Conservation (phyloP, 2,888 invertebrate species). For the Pycnomerus fuliginosus region DNA sequence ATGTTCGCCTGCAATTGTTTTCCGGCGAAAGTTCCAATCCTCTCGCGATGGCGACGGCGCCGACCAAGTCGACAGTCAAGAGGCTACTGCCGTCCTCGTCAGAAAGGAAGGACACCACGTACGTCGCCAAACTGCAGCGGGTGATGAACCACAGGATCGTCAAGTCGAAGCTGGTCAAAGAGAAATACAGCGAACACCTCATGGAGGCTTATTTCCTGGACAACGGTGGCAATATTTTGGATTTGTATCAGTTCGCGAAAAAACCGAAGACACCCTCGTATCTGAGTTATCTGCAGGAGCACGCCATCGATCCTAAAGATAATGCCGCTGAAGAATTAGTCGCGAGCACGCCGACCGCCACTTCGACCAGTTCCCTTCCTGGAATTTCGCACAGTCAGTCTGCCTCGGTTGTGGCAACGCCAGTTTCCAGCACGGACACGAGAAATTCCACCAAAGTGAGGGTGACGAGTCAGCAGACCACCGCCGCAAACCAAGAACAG, state of each 20-base stretch:
- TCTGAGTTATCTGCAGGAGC: conserved; percentile 70
- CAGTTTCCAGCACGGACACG: conserved; percentile 8
- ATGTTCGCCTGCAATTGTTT: conserved; percentile 48
- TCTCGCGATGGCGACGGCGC: too few relatives aligned
- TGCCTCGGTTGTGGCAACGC: conserved; percentile 22
- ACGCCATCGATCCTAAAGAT: conserved; percentile 35
- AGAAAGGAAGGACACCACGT: conserved; percentile 56
- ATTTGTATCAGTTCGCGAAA: conserved; percentile 82
- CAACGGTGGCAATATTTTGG: conserved; percentile 85
- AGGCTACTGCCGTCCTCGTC: conserved; percentile 54
- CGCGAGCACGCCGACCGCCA: conserved; percentile 47
- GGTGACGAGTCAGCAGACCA: conserved; percentile 16
- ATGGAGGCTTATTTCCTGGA: conserved; percentile 86
- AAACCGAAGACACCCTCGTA: conserved; percentile 75
- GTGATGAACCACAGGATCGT: conserved; percentile 71
- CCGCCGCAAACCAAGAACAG: conserved; percentile 63
- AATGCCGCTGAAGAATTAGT: conserved; percentile 28
- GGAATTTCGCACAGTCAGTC: conserved; percentile 40
- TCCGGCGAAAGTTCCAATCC: conserved; percentile 15
- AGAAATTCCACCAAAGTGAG: conserved; percentile 14
- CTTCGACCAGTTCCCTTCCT: conserved; percentile 47
- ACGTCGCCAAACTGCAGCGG: conserved; percentile 62
- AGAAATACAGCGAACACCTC: conserved; percentile 75
- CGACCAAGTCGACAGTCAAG: conserved; percentile 44
- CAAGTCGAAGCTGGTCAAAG: conserved; percentile 67